These are phyloP conservation scores for Probosciger aterrimus DNA, from an alignment of 2,113 vertebrate genomes.

Conservation along the genomic window DNA sequence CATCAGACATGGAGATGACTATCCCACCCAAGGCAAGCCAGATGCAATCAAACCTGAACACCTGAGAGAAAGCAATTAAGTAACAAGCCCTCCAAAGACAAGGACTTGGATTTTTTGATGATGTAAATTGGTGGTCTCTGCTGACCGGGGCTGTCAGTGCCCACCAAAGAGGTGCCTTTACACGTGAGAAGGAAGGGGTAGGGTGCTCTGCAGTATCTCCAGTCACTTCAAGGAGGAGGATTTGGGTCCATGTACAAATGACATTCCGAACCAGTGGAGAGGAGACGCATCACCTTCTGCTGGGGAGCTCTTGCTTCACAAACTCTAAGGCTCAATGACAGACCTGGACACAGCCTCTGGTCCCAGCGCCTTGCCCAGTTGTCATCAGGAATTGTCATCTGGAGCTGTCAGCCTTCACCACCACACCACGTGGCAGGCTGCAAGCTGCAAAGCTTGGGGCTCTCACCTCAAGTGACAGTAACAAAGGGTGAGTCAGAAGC, in stretches of 20 bases:
- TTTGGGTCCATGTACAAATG: neutral
- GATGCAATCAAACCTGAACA: neutral
- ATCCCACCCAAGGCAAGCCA: neutral
- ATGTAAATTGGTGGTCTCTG: neutral
- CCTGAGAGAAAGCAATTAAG: neutral
- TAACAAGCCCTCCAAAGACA: neutral
- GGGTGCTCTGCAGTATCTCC: neutral
- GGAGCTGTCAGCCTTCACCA: neutral
- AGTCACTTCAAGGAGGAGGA: neutral
- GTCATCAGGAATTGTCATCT: neutral
- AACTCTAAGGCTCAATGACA: neutral
- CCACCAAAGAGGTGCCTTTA: neutral
- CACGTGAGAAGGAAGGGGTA: rapidly evolving
- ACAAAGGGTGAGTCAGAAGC: neutral
- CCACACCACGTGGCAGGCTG: rapidly evolving
- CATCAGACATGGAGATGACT: neutral
- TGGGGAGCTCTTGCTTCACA: neutral
- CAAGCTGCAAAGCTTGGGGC: neutral
- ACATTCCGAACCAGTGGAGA: rapidly evolving
- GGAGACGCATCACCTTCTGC: neutral
- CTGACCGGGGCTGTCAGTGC: neutral
- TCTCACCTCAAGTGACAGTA: rapidly evolving
- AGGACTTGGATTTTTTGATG: neutral
- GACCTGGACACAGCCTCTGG: neutral
- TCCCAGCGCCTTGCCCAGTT: neutral